Conservation (phyloP, 2,888 invertebrate species). For the Blomia tropicalis region DNA sequence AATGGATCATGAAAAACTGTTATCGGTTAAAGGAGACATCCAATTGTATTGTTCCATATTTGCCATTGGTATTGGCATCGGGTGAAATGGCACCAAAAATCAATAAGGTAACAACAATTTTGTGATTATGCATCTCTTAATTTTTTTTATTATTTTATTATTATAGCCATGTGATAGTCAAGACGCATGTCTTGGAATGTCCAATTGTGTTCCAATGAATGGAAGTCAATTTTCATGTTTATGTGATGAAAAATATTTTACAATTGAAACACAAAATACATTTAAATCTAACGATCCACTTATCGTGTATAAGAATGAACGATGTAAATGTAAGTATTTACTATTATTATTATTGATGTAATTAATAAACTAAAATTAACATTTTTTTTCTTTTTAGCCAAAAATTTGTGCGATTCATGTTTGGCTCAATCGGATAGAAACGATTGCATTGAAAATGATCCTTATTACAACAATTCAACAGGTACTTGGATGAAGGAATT, state of each 20-base stretch:
- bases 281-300: background rate
- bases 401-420: background rate
- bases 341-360: background rate
- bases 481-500: background rate
- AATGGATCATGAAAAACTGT: background rate
- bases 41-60: background rate
- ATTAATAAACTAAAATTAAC: background rate
- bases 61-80: background rate
- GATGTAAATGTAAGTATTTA: background rate
- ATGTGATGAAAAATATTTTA: background rate
- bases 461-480: background rate
- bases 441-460: background rate
- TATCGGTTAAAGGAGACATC: background rate
- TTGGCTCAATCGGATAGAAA: background rate
- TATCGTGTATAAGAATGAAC: background rate
- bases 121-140: background rate
- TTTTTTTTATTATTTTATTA: background rate
- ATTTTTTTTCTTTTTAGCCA: conserved; percentile 4
- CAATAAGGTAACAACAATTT: background rate
- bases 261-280: background rate
- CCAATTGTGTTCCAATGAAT: background rate
- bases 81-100: background rate
- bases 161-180: background rate
- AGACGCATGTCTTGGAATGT: background rate
- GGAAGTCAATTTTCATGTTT: background rate